A percentile compares a stretch with the other conserved stretches of the same genome.
Conservation (phyloP, 2,888 invertebrate genomes). For the Oscheius sp. region DNA sequence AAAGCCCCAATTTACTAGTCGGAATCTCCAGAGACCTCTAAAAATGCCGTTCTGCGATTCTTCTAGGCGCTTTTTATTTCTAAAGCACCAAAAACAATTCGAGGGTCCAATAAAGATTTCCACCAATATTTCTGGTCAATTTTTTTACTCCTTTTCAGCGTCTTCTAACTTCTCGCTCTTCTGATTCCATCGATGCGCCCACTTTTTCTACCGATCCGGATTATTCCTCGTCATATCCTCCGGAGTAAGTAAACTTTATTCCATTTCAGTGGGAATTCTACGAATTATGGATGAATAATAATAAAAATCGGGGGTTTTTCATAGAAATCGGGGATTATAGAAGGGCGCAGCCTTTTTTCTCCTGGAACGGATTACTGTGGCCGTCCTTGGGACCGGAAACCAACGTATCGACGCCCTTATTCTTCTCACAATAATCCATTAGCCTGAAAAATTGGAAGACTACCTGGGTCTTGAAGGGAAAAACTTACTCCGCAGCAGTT, state of each 20-base stretch:
- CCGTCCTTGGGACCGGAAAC: constrained; percentile 63
- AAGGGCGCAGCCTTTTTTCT: constrained; percentile 65
- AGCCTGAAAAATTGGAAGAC: constrained; percentile 51
- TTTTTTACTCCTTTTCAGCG: constrained; percentile 1
- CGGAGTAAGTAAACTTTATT: constrained; percentile 25
- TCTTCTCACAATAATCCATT: constrained; percentile 68
- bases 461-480: background rate
- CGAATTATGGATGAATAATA: background rate
- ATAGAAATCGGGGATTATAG: constrained; percentile 44
- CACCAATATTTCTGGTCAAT: too few species aligned
- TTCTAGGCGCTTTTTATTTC: too few species aligned
- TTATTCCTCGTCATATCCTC: background rate
- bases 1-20: too few species aligned
- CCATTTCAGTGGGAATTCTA: background rate
- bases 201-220: constrained; percentile 2
- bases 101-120: too few species aligned
- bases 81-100: too few species aligned
- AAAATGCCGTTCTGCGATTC: too few species aligned
- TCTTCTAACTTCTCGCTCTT: constrained; percentile 4
- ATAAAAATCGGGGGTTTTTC: too few species aligned
- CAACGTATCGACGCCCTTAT: constrained; percentile 60
- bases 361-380: constrained; percentile 68
- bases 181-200: background rate
- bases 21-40: too few species aligned
- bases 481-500: constrained; percentile 64